phyloP scores from a whole-genome alignment of 2,888 invertebrate genomes.

The Chydorus sphaericus region DNA sequence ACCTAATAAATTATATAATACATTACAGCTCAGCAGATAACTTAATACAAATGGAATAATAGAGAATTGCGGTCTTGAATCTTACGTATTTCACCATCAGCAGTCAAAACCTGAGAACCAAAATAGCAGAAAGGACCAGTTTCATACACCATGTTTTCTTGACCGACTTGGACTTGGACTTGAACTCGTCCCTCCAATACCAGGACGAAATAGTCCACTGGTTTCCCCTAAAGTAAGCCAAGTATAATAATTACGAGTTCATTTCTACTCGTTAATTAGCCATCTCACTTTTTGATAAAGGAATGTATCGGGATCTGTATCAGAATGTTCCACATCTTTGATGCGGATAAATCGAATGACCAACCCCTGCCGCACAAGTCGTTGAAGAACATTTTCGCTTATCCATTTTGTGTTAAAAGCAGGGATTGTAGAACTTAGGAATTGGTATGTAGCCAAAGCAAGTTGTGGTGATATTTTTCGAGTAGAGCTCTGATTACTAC shows the following conservation, averaged over 20 bases:
- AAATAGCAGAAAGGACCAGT: conserved; percentile 95
- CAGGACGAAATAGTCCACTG: conserved; percentile 80
- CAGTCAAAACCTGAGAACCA: conserved; percentile 66
- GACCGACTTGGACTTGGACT: conserved; percentile 84
- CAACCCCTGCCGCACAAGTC: conserved; percentile 80
- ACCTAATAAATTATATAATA: too few species aligned
- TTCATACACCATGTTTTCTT: conserved; percentile 82
- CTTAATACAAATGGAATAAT: too few species aligned
- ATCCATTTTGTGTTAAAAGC: conserved; percentile 72
- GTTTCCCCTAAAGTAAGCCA: conserved; percentile 29
- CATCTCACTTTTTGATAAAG: conserved; percentile 31
- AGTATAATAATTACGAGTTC: background rate
- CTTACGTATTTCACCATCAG: background rate
- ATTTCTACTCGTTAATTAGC: background rate
- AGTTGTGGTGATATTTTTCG: conserved; percentile 84
- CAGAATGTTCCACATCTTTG: conserved; percentile 40
- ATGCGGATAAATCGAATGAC: conserved; percentile 70
- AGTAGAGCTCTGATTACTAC: conserved; percentile 49
- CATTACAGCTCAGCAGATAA: background rate
- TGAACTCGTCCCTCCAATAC: conserved; percentile 90
- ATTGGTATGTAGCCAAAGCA: conserved; percentile 86
- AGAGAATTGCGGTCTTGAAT: background rate
- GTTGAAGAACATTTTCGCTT: conserved; percentile 75
- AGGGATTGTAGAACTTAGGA: conserved; percentile 84
- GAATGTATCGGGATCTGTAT: conserved; percentile 36